Conservation (phyloP, 1,140 invertebrate genomes). For the Tyrophagus putrescentiae region DNA sequence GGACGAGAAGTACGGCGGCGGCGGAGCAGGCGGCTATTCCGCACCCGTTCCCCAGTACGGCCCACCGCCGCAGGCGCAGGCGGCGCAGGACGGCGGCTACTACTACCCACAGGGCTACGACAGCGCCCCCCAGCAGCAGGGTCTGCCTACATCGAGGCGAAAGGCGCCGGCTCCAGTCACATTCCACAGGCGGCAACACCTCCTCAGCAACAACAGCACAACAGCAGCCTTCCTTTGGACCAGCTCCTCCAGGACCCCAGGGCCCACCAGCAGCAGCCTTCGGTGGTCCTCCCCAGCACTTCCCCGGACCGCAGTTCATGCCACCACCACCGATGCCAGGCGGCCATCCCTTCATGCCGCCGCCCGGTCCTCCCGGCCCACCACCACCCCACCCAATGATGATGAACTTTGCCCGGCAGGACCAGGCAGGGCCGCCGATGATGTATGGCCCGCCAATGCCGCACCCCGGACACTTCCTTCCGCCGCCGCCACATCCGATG, state of each 20-base stretch:
- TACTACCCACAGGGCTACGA: background rate
- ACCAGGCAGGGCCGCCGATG: too few relatives aligned
- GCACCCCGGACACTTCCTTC: too few relatives aligned
- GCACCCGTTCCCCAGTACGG: background rate
- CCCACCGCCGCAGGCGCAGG: background rate
- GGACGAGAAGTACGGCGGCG: too few relatives aligned
- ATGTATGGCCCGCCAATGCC: too few relatives aligned
- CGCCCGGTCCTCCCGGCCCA: background rate
- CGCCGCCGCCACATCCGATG: too few relatives aligned
- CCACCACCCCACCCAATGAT: too few relatives aligned
- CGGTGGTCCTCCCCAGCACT: background rate
- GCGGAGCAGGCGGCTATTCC: too few relatives aligned
- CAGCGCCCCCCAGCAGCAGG: slow-evolving; percentile 2
- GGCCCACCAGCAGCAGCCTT: background rate
- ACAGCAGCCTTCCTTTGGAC: background rate
- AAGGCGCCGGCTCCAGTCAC: background rate
- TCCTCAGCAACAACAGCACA: background rate
- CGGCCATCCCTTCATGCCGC: slow-evolving; percentile 2
- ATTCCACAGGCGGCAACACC: background rate
- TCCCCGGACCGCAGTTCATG: background rate
- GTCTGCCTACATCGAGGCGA: background rate
- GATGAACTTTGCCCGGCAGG: too few relatives aligned
- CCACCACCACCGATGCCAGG: background rate
- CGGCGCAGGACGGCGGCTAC: background rate
- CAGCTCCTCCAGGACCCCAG: background rate